Evolutionary conservation across 35 echinoderm and acorn worm genomes (phyloP), one percentile per base, ranked within the genome.

Genomic region (Lytechinus pictus): DNA sequence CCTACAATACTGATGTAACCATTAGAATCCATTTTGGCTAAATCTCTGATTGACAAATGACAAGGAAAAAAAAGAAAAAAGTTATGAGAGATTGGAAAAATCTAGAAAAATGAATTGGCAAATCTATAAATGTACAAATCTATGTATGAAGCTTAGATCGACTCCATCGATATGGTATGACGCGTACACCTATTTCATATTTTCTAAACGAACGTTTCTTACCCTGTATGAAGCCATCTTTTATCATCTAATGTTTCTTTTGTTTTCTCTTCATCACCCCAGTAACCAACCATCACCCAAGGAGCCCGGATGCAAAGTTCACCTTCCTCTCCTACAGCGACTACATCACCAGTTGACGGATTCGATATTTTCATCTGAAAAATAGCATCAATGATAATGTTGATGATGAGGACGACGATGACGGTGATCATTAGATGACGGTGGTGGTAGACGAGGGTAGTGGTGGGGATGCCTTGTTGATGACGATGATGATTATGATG

Each of bases 171-270:
- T n/a, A 44, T 44, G 33, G 33, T 44, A 44, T 1, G 33, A 44
- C 0, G 33, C 33, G 33, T 44, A 44, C 55, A 57, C 1, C 55
- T 57, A 9, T 57, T 57, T 57, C 11, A 9, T 57, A 9, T 57
- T 57, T 57, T 57, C 9, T 58, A 58, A 19, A 24, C 21, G n/a
- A 16, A 16, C 66, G 4, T n/a, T 44, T 21, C 98, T 95, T 94
- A 99, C 98, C 98, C 98, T 93, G 97, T 97, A 56, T 99, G 98
- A 58, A 97, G 96, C 98, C 98, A 99, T 94, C 94, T 60, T 9
- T 92, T 87, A 9, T 95, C 54, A 94, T 97, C 98, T 13, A 99
- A 86, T 28, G 95, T 89, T 61, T 99, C 95, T 89, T 87, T 89
- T 4, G 98, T 99, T 54, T 97, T 99, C 56, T 95, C 53, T 54